Base-by-base conservation (phyloP, 2,797 vertebrate species). In the Sandelia bainsii region DNA sequence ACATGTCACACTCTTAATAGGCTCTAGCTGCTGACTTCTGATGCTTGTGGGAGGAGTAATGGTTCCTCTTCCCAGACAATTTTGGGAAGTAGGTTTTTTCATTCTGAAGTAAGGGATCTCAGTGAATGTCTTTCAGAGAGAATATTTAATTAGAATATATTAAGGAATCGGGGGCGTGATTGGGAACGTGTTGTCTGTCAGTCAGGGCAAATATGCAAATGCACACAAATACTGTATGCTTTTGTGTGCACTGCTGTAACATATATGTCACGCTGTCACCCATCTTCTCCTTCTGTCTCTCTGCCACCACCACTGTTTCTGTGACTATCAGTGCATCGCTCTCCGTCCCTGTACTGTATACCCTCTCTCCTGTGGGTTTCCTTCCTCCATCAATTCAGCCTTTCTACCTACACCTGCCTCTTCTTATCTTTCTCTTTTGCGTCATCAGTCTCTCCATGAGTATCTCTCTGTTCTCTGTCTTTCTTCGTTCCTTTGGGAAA, bases 381-480 rank as follows among this genome's bases (percentile, higher is more conserved):
- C 42, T 29, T 63, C 19, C 69, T 29, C 17, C 46, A 29, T 19
- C 37, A 12, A 34, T 34, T 58, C 40, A 57, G 11, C 61, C 42
- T 64, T 45, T 62, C 25, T 57, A 5, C 39, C 40, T 53, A 52
- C 8, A 27, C 44, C 25, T 45, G 39, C 25, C 44, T 58, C 52
- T 49, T 66, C n/a, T 51, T 34, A 17, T 50, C 42, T 44, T 58
- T 62, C 49, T 77, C 20, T 39, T 72, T 64, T 23, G 16, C 32
- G 25, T 42, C 48, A 20, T 57, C 57, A 42, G 22, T 42, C 25
- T 50, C 42, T 72, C 46, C 34, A 17, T 23, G 8, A 60, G 17
- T 65, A 13, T 72, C 45, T 72, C 29, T 69, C 29, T 63, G 20
- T 61, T 62, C 20, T 46, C 40, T 58, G 49, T 39, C 39, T 40